These are phyloP conservation scores for Melanerpes aurifrons DNA, from an alignment of 2,113 vertebrate species.

Conservation along the genomic window DNA sequence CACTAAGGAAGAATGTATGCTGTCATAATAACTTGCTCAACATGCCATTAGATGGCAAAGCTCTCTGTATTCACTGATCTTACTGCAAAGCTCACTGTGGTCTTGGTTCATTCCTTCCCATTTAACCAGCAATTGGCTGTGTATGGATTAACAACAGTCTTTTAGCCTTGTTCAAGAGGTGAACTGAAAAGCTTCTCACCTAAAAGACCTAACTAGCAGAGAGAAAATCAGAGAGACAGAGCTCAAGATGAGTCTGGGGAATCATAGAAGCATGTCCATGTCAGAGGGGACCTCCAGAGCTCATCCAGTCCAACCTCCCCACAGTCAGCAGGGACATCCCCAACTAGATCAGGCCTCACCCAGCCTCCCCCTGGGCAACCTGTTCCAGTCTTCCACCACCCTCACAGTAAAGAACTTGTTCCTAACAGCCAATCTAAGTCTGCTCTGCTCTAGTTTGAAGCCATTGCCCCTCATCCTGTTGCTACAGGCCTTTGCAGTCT, in stretches of 20 bases:
- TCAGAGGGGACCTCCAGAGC: no score
- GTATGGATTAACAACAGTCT: neutral
- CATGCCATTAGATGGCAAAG: neutral
- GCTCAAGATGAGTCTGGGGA: neutral
- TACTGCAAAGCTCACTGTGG: neutral
- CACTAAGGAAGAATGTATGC: neutral
- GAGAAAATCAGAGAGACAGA: neutral
- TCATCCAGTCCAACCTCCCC: no score
- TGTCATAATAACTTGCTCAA: neutral
- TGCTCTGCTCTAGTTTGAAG: no score
- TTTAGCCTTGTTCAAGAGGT: neutral
- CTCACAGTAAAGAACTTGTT: no score
- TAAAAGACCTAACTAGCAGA: neutral
- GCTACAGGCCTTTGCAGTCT: no score
- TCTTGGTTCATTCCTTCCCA: neutral
- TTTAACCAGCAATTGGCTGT: neutral
- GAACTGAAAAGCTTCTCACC: neutral
- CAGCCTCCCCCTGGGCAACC: no score
- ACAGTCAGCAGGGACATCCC: no score
- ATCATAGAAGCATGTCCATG: neutral
- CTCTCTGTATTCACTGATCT: neutral
- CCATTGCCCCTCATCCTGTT: no score
- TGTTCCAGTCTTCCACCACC: no score
- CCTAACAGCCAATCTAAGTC: no score
- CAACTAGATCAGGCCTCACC: no score